These are phyloP conservation scores for Caenorhabditis uteleia DNA, from an alignment of 2,888 invertebrate genomes.

Conservation along the genomic window DNA sequence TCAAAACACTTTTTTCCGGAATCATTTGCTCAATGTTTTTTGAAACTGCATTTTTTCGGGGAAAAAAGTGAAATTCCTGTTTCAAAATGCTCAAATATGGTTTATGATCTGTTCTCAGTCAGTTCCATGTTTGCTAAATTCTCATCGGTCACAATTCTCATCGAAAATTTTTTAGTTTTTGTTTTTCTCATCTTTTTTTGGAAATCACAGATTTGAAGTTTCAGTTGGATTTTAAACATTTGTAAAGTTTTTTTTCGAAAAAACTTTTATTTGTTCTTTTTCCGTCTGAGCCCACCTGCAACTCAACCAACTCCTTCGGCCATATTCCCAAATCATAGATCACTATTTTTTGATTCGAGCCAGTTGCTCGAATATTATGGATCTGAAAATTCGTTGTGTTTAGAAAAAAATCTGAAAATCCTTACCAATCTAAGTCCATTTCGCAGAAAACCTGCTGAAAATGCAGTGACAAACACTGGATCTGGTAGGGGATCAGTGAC, in stretches of 20 bases:
- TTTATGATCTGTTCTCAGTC: neutral
- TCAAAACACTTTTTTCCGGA: too few species aligned
- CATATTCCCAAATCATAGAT: conserved; percentile 22
- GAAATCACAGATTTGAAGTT: too few species aligned
- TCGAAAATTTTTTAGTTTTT: too few species aligned
- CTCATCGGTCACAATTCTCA: too few species aligned
- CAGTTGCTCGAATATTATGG: conserved; percentile 14
- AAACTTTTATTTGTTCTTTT: neutral
- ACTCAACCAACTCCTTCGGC: neutral
- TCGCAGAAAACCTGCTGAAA: conserved; percentile 9
- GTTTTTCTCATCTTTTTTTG: too few species aligned
- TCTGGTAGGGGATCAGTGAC: conserved; percentile 6
- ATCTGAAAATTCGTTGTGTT: conserved; percentile 17
- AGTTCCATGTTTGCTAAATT: too few species aligned
- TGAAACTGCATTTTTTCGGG: neutral
- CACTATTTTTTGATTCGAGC: conserved; percentile 15
- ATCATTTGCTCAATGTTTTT: too few species aligned
- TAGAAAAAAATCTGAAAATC: neutral
- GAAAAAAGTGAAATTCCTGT: too few species aligned
- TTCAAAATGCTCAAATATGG: neutral
- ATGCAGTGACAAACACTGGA: conserved; percentile 46
- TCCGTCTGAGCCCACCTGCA: conserved; percentile 9
- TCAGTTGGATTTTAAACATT: too few species aligned
- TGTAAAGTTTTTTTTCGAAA: neutral
- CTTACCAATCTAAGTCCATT: conserved; percentile 24